These are phyloP conservation scores for Hybognathus amarus DNA, from an alignment of 2,797 vertebrate species.

Conservation along the genomic window DNA sequence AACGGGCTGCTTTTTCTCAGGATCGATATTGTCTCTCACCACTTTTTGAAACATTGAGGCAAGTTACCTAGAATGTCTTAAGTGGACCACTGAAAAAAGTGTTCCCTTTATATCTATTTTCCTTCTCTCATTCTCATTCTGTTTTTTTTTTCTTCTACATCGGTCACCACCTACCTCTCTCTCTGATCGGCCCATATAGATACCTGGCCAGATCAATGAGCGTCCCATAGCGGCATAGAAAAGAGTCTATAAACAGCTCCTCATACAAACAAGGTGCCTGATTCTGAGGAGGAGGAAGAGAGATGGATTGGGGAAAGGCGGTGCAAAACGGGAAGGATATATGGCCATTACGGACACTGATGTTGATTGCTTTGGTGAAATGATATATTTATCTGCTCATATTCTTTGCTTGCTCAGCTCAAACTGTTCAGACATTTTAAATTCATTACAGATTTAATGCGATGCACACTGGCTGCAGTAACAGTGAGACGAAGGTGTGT, in stretches of 20 bases:
- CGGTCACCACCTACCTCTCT: neutral
- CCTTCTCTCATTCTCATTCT: neutral
- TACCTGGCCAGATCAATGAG: neutral
- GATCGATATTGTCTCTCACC: no score
- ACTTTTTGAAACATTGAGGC: no score
- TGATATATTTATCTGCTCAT: slow-evolving; percentile 1
- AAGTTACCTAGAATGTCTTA: neutral
- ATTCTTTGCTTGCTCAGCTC: slow-evolving; percentile 16
- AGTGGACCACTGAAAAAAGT: neutral
- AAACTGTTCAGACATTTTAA: slow-evolving; percentile 4
- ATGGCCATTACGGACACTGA: neutral
- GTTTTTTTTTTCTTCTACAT: neutral
- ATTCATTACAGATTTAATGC: slow-evolving; percentile 33
- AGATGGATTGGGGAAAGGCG: neutral
- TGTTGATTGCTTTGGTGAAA: slow-evolving; percentile 18
- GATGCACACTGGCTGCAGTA: slow-evolving; percentile 4
- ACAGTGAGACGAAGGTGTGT: slow-evolving; percentile 20
- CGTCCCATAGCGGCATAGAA: neutral
- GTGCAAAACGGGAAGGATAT: slow-evolving; percentile 7
- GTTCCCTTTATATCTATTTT: neutral
- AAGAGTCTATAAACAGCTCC: neutral
- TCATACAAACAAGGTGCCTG: slow-evolving; percentile 6
- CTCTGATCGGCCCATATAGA: neutral
- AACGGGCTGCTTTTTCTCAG: no score
- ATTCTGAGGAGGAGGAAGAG: neutral